Percentiles rank a stretch among this genome's conserved stretches.
phyloP scores from a whole-genome alignment of 64 coral and sea anemone genomes.

The Montipora cactus region DNA sequence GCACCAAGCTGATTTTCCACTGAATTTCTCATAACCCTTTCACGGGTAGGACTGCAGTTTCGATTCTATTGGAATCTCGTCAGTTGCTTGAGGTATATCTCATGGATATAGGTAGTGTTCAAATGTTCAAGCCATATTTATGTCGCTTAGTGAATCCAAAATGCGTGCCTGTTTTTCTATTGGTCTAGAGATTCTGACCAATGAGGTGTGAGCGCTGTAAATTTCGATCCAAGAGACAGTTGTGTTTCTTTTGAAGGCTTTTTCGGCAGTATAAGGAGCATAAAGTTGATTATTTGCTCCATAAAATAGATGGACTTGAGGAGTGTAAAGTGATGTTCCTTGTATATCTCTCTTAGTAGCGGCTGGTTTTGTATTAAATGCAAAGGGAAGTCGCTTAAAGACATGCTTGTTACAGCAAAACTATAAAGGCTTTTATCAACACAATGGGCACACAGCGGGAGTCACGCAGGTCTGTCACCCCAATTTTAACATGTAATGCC shows the following conservation, averaged over 20 bases:
- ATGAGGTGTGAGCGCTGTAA: slow-evolving; percentile 2
- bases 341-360: too few species aligned
- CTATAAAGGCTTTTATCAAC: too few species aligned
- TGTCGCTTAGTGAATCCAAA: not conserved
- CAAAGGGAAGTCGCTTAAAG: too few species aligned
- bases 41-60: too few species aligned
- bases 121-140: slow-evolving; percentile 7
- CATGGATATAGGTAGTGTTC: slow-evolving; percentile 11
- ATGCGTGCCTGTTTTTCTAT: not conserved
- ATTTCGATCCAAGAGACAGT: slow-evolving; percentile 11
- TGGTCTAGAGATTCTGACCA: not conserved
- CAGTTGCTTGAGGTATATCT: not conserved
- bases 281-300: not conserved
- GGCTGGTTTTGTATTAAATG: too few species aligned
- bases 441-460: too few species aligned
- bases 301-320: slow-evolving; percentile 6
- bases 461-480: too few species aligned
- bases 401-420: too few species aligned
- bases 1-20: too few species aligned
- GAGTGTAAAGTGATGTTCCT: not conserved
- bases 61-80: not conserved
- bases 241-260: not conserved
- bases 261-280: not conserved
- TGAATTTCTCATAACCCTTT: too few species aligned
- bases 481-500: too few species aligned